Evolutionary conservation across 2,797 vertebrate genomes (phyloP).

Genomic region (Phoxinus dragarum): DNA sequence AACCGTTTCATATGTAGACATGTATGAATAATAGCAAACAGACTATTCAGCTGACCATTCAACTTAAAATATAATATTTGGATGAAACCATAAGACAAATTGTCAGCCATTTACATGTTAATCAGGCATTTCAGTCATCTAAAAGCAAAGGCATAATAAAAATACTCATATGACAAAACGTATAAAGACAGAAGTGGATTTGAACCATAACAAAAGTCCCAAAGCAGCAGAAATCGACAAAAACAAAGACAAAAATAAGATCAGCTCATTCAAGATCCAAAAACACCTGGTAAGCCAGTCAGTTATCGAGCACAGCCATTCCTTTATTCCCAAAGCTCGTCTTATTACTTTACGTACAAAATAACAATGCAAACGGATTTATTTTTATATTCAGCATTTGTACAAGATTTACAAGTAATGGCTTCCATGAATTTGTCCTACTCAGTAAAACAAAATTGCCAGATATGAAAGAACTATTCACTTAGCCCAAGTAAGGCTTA

Average conservation of each 20-base stretch:
- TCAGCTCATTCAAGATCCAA: not conserved
- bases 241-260: slow-evolving; percentile 23
- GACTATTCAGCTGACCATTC: not conserved
- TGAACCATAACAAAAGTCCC: not conserved
- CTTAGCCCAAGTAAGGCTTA: slow-evolving; percentile 49
- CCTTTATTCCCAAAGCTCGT: not conserved
- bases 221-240: not conserved
- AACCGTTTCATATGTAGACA: not conserved
- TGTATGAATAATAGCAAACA: not conserved
- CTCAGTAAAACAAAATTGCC: slow-evolving; percentile 30
- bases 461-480: slow-evolving; percentile 34
- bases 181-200: slow-evolving; percentile 21
- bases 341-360: slow-evolving; percentile 40
- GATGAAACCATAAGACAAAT: not conserved
- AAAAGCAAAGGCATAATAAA: slow-evolving; percentile 27
- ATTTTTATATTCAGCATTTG: slow-evolving; percentile 48
- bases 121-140: not conserved
- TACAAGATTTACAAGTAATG: slow-evolving; percentile 49
- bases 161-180: not conserved
- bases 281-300: not conserved
- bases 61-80: not conserved
- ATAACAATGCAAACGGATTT: slow-evolving; percentile 34
- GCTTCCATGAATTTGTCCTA: slow-evolving; percentile 22
- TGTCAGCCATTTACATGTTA: not conserved
- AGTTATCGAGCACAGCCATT: slow-evolving; percentile 38